phyloP scores from a whole-genome alignment of 2,888 invertebrate species.

The Entomobrya multifasciata region DNA sequence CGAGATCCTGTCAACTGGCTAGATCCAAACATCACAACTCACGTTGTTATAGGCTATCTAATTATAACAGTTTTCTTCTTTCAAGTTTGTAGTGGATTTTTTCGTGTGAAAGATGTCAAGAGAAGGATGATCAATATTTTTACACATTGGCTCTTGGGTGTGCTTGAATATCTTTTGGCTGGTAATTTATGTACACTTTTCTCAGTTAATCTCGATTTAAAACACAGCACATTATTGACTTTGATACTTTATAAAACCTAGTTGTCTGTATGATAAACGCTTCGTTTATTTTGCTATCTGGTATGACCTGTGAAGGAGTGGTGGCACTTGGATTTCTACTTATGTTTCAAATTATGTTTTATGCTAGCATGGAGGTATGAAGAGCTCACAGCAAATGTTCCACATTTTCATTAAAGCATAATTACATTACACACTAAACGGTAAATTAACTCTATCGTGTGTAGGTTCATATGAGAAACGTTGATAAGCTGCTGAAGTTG shows the following conservation, averaged over 20 bases:
- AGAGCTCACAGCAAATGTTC: not conserved
- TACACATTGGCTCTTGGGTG: conserved; percentile 69
- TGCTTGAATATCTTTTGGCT: conserved; percentile 66
- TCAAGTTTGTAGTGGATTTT: conserved; percentile 58
- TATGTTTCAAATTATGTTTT: conserved; percentile 49
- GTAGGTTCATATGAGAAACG: conserved; percentile 56
- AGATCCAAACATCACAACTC: conserved; percentile 30
- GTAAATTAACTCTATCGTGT: not conserved
- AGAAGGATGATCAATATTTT: conserved; percentile 63
- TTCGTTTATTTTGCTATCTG: conserved; percentile 14
- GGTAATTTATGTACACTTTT: too few relatives aligned
- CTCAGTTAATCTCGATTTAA: too few relatives aligned
- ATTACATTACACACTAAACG: too few relatives aligned
- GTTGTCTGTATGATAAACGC: conserved; percentile 57
- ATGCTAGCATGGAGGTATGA: conserved; percentile 62
- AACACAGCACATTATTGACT: not conserved
- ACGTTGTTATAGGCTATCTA: conserved; percentile 45
- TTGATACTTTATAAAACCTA: not conserved
- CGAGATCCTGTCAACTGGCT: conserved; percentile 43
- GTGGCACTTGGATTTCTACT: conserved; percentile 34
- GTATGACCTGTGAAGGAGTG: conserved; percentile 58
- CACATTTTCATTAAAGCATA: too few relatives aligned
- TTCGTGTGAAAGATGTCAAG: conserved; percentile 41
- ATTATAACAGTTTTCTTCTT: conserved; percentile 55
- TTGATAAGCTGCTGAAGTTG: conserved; percentile 59